Percentiles rank a stretch among this genome's conserved stretches.
These are phyloP conservation scores for Xanthorhoe spadicearia DNA, from an alignment of 2,888 invertebrate genomes.

Conservation along the genomic window DNA sequence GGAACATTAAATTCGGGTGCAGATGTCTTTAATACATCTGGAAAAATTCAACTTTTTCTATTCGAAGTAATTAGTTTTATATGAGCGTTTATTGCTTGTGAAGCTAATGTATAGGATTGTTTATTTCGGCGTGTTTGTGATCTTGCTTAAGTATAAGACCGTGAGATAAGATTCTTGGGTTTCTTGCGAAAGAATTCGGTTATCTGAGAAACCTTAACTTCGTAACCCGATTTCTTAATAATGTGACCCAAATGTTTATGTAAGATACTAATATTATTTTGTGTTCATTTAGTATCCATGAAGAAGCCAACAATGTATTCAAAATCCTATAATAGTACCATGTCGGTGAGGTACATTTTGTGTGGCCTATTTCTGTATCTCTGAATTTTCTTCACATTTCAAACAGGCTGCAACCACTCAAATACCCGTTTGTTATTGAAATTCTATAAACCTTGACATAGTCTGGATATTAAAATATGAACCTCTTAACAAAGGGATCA, in stretches of 20 bases:
- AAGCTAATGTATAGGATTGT: slow-evolving; percentile 27
- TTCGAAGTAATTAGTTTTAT: slow-evolving; percentile 39
- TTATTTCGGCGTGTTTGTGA: slow-evolving; percentile 18
- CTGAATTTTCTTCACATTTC: neutral
- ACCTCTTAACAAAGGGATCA: slow-evolving; percentile 20
- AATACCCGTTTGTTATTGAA: slow-evolving; percentile 3
- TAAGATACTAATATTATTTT: neutral
- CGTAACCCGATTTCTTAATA: slow-evolving; percentile 30
- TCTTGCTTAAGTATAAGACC: slow-evolving; percentile 21
- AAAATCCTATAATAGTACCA: too few species aligned
- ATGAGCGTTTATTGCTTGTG: slow-evolving; percentile 27
- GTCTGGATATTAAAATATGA: neutral
- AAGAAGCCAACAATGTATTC: too few species aligned
- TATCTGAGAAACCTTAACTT: slow-evolving; percentile 36
- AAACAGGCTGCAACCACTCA: neutral
- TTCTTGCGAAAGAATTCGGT: slow-evolving; percentile 40
- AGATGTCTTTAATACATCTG: slow-evolving; percentile 77
- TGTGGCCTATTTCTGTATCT: too few species aligned
- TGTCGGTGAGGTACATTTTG: too few species aligned
- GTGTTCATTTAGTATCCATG: neutral
- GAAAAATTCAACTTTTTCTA: slow-evolving; percentile 55
- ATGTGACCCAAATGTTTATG: slow-evolving; percentile 18
- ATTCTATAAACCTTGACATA: slow-evolving; percentile 20
- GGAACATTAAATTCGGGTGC: slow-evolving; percentile 77
- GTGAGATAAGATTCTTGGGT: slow-evolving; percentile 28